Percentiles rank a stretch among this genome's conserved stretches.
phyloP scores from a whole-genome alignment of 2,113 vertebrate species.

The Indicator indicator region DNA sequence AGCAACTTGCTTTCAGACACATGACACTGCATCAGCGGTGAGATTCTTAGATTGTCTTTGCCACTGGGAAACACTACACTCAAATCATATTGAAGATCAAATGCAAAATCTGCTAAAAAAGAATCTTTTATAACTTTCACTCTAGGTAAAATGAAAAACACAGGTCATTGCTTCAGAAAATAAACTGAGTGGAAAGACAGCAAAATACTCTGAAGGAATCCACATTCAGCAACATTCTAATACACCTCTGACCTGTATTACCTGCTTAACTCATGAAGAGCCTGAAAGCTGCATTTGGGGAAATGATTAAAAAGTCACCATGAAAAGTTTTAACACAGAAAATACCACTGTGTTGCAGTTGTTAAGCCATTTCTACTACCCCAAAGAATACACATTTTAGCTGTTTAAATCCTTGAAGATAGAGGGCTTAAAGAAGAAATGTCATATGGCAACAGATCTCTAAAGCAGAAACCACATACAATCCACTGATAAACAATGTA shows the following conservation, averaged over 20 bases:
- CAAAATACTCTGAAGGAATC: background rate
- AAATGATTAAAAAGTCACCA: background rate
- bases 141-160: background rate
- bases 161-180: background rate
- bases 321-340: background rate
- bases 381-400: background rate
- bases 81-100: background rate
- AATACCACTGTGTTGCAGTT: background rate
- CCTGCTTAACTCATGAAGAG: background rate
- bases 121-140: background rate
- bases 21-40: rapidly evolving
- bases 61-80: background rate
- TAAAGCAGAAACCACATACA: background rate
- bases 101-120: background rate
- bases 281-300: background rate
- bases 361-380: background rate
- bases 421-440: background rate
- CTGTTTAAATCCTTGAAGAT: background rate
- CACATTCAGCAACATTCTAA: background rate
- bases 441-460: background rate
- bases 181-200: background rate
- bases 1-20: background rate
- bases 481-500: background rate
- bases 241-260: background rate
- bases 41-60: background rate